Conservation (phyloP, 92 coral and sea anemone genomes). For the Porites evermanni region DNA sequence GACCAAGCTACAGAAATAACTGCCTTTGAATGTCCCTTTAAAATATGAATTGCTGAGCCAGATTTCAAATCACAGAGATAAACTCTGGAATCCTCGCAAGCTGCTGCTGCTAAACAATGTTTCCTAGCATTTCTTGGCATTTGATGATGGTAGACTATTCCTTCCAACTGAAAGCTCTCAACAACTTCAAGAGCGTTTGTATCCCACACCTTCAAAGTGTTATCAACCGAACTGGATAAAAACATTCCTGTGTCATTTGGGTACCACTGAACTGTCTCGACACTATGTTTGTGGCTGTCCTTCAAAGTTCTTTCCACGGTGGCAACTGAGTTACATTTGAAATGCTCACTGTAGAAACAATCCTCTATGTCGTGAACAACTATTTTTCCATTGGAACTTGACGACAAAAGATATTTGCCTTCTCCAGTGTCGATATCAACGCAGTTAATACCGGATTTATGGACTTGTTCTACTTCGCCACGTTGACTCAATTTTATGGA, state of each 20-base stretch:
- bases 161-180: constrained; percentile 85
- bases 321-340: constrained; percentile 71
- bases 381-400: constrained; percentile 81
- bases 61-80: constrained; percentile 93
- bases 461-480: constrained; percentile 81
- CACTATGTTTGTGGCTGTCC: constrained; percentile 78
- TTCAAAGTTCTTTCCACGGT: constrained; percentile 50
- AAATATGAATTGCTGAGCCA: constrained; percentile 93
- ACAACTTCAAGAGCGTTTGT: constrained; percentile 92
- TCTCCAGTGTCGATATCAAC: constrained; percentile 80
- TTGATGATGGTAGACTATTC: constrained; percentile 89
- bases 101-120: constrained; percentile 90
- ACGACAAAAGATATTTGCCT: constrained; percentile 84
- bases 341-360: constrained; percentile 54
- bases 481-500: constrained; percentile 80
- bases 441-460: constrained; percentile 86
- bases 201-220: constrained; percentile 91
- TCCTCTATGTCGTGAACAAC: constrained; percentile 82
- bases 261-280: constrained; percentile 95
- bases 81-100: constrained; percentile 87
- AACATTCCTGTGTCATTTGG: constrained; percentile 97
- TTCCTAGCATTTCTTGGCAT: constrained; percentile 77
- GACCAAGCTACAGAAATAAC: constrained; percentile 96
- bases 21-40: constrained; percentile 88
- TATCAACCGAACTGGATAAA: constrained; percentile 91